Evolutionary conservation across 2,797 vertebrate genomes (phyloP).

Genomic region (Gymnopithys bicolor): DNA sequence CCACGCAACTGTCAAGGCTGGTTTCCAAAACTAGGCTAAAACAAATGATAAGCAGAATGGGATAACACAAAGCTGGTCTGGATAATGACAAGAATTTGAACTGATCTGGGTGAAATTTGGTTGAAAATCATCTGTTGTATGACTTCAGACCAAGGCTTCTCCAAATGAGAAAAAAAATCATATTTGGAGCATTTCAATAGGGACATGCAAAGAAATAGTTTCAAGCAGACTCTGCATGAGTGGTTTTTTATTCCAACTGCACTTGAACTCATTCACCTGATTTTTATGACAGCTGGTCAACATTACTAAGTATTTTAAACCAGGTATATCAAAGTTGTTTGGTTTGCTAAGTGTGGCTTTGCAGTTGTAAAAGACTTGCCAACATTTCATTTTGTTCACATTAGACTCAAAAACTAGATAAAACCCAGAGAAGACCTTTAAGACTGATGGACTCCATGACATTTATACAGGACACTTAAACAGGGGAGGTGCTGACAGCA

Average conservation of each 20-base stretch:
- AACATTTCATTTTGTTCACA: neutral
- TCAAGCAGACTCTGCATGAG: neutral
- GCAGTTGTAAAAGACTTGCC: neutral
- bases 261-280: neutral
- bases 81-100: neutral
- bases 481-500: neutral
- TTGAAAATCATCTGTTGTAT: neutral
- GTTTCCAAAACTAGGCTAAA: neutral
- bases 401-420: neutral
- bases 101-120: neutral
- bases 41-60: neutral
- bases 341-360: neutral
- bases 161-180: neutral
- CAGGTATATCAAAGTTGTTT: neutral
- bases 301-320: neutral
- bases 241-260: neutral
- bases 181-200: neutral
- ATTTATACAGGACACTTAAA: neutral
- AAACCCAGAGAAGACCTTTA: neutral
- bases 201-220: neutral
- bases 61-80: neutral
- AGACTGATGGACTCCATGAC: neutral
- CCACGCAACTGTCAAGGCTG: neutral
- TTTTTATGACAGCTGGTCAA: neutral
- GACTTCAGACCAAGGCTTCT: neutral